Evolutionary conservation across 2,888 invertebrate species (phyloP).

Genomic region (Chrysolina americana): DNA sequence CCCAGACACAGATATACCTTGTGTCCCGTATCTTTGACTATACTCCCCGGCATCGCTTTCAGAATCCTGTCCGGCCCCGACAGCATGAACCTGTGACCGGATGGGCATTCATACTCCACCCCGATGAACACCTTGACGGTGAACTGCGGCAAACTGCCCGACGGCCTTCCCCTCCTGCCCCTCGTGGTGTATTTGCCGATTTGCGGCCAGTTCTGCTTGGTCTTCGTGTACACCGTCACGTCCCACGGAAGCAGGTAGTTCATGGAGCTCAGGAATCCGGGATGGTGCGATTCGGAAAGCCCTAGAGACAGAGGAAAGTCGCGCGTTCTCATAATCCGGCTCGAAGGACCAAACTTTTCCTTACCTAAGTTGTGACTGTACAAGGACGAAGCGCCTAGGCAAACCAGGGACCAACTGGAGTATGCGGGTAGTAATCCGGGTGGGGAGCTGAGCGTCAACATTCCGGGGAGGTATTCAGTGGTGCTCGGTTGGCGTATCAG

Average conservation of each 20-base stretch:
- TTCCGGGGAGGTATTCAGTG: constrained; percentile 92
- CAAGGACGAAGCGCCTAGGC: constrained; percentile 89
- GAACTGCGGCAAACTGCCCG: constrained; percentile 69
- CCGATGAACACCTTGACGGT: constrained; percentile 94
- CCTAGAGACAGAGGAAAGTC: constrained; percentile 69
- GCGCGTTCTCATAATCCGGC: neutral
- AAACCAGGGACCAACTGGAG: constrained; percentile 92
- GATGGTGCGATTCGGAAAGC: constrained; percentile 86
- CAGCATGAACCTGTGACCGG: constrained; percentile 97
- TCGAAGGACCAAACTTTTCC: constrained; percentile 12
- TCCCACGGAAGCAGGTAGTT: constrained; percentile 97
- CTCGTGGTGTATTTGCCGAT: constrained; percentile 64
- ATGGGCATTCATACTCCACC: constrained; percentile 95
- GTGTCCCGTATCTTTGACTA: constrained; percentile 86
- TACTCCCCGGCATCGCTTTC: constrained; percentile 79
- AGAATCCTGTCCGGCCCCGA: constrained; percentile 88
- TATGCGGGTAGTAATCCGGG: constrained; percentile 85
- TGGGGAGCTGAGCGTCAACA: constrained; percentile 88
- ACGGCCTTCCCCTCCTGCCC: constrained; percentile 64
- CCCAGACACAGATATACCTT: constrained; percentile 68
- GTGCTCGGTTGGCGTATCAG: constrained; percentile 78
- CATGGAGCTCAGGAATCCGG: constrained; percentile 90
- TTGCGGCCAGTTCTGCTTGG: constrained; percentile 60
- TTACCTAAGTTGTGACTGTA: constrained; percentile 85
- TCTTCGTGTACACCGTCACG: constrained; percentile 76